phyloP scores from a whole-genome alignment of 2,888 invertebrate species.

The Philaethria dido region DNA sequence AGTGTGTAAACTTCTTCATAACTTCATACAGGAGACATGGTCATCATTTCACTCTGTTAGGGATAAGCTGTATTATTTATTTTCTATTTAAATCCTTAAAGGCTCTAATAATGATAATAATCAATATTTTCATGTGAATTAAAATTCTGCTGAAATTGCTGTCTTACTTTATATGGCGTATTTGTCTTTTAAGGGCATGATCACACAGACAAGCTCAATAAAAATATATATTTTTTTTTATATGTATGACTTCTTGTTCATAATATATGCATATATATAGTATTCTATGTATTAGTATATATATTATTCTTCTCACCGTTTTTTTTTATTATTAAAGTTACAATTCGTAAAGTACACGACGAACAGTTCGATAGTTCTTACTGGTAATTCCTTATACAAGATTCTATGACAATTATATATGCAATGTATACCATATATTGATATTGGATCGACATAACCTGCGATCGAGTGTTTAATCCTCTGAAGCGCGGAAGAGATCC shows the following conservation, averaged over 20 bases:
- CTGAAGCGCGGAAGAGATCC: not conserved
- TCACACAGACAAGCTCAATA: slow-evolving; percentile 3
- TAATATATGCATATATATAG: not conserved
- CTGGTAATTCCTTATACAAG: no score
- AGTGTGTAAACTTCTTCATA: slow-evolving; percentile 24
- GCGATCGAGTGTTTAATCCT: not conserved
- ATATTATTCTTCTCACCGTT: no score
- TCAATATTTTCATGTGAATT: not conserved
- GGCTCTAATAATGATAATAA: not conserved
- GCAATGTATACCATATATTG: not conserved
- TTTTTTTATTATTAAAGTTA: no score
- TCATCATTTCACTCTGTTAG: slow-evolving; percentile 6
- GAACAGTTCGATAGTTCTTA: no score
- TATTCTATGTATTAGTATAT: no score
- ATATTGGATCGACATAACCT: not conserved
- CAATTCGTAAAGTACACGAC: no score
- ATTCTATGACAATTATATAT: no score
- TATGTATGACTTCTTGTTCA: not conserved
- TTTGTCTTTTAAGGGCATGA: not conserved
- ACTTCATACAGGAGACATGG: slow-evolving; percentile 8
- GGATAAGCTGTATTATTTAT: slow-evolving; percentile 27
- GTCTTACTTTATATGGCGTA: not conserved
- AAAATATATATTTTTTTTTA: not conserved
- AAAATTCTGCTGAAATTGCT: not conserved
- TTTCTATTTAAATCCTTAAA: slow-evolving; percentile 8